A percentile compares a stretch with the other conserved stretches of the same genome.
Conservation (phyloP, 2,888 invertebrate genomes). For the Eupithecia tripunctaria region DNA sequence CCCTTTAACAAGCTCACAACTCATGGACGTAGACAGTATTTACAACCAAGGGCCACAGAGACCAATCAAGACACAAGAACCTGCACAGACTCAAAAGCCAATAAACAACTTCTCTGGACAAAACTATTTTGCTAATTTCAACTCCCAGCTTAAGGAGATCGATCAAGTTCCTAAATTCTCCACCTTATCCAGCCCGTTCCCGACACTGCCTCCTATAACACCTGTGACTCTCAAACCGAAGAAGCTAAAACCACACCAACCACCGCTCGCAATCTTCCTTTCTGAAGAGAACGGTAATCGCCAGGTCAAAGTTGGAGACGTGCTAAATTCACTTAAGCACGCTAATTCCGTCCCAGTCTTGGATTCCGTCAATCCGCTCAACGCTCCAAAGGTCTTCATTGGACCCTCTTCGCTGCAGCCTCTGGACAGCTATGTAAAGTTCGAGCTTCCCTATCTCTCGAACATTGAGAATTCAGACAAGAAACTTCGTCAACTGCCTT, state of each 20-base stretch:
- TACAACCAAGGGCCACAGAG: constrained; percentile 62
- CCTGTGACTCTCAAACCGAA: constrained; percentile 79
- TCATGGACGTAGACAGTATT: constrained; percentile 63
- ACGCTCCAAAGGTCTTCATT: constrained; percentile 91
- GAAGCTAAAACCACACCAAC: constrained; percentile 91
- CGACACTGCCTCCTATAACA: constrained; percentile 74
- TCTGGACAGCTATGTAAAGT: constrained; percentile 90
- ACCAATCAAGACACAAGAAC: constrained; percentile 60
- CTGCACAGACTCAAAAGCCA: constrained; percentile 59
- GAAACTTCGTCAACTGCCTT: constrained; percentile 90
- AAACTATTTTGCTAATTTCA: constrained; percentile 69
- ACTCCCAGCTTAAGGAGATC: constrained; percentile 56
- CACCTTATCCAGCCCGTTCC: constrained; percentile 68
- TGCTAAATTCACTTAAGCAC: constrained; percentile 87
- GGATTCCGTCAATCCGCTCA: constrained; percentile 87
- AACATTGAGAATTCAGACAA: constrained; percentile 88
- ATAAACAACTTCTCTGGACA: constrained; percentile 60
- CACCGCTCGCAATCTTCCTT: constrained; percentile 92
- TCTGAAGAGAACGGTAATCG: constrained; percentile 79
- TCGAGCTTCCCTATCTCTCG: constrained; percentile 92
- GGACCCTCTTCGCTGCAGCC: constrained; percentile 90
- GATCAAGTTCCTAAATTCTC: constrained; percentile 74
- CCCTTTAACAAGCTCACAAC: constrained; percentile 59
- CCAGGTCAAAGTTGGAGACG: constrained; percentile 87
- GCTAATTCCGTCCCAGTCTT: constrained; percentile 91